Evolutionary conservation across 2,113 vertebrate species (phyloP).

Genomic region (Pseudorectes ferrugineus): DNA sequence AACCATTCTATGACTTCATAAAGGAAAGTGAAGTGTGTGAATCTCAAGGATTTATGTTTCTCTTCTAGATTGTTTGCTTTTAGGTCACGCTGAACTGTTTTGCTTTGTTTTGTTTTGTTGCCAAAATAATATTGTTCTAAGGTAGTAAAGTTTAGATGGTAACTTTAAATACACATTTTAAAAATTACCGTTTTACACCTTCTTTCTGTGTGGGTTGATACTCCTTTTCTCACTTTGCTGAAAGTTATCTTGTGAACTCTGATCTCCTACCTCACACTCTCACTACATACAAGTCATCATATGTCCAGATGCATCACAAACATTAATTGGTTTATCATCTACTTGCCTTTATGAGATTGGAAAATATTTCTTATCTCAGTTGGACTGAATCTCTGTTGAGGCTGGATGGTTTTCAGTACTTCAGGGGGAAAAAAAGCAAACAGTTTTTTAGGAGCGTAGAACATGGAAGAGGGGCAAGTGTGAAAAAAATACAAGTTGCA

Average conservation of each 20-base stretch:
- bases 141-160: background rate
- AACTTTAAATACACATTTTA: background rate
- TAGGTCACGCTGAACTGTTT: background rate
- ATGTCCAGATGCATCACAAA: background rate
- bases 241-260: background rate
- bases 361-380: background rate
- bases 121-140: background rate
- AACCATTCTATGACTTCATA: background rate
- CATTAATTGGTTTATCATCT: background rate
- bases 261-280: background rate
- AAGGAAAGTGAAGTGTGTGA: background rate
- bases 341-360: background rate
- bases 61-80: background rate
- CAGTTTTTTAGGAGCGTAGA: background rate
- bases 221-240: background rate
- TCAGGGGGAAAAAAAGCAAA: rapidly evolving
- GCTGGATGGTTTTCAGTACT: background rate
- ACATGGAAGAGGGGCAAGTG: background rate
- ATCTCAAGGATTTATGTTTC: background rate
- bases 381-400: background rate
- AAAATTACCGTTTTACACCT: background rate
- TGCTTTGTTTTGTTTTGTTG: background rate
- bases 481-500: background rate
- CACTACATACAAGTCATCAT: background rate
- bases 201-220: background rate